These are phyloP conservation scores for Crotalus tigris DNA, from an alignment of 2,113 vertebrate genomes.

Conservation along the genomic window DNA sequence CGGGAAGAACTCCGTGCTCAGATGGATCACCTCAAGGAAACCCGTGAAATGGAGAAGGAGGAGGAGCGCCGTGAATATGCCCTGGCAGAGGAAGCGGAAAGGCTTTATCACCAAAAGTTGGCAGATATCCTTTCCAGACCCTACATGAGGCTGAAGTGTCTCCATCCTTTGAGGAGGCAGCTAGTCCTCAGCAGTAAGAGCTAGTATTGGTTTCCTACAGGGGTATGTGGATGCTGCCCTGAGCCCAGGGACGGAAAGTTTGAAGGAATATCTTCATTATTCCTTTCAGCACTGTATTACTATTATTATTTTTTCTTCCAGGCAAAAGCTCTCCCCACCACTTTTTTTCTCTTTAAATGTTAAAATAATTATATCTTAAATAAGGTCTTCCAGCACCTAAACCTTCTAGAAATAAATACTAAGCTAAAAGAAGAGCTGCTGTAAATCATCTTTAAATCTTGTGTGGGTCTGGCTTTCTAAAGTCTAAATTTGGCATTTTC, in stretches of 20 bases:
- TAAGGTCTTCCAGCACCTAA: neutral
- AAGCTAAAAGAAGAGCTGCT: neutral
- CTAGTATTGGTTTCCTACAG: neutral
- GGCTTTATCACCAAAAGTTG: constrained; percentile 64
- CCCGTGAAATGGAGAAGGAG: constrained; percentile 52
- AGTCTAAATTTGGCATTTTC: neutral
- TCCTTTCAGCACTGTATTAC: neutral
- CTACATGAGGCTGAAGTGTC: neutral
- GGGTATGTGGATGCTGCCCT: neutral
- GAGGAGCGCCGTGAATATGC: constrained; percentile 69
- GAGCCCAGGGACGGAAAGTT: neutral
- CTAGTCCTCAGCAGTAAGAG: neutral
- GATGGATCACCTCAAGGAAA: constrained; percentile 62
- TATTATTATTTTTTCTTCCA: neutral
- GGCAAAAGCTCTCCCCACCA: neutral
- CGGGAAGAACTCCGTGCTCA: constrained; percentile 77
- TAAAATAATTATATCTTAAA: neutral
- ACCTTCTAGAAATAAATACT: neutral
- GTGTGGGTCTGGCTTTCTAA: neutral
- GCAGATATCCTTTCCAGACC: constrained; percentile 65
- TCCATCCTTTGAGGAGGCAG: constrained; percentile 75
- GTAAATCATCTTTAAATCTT: neutral
- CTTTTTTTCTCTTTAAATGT: neutral
- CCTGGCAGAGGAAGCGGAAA: constrained; percentile 50
- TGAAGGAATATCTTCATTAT: neutral